Conservation (phyloP, 1,140 invertebrate genomes). For the Reticulitermes speratus region DNA sequence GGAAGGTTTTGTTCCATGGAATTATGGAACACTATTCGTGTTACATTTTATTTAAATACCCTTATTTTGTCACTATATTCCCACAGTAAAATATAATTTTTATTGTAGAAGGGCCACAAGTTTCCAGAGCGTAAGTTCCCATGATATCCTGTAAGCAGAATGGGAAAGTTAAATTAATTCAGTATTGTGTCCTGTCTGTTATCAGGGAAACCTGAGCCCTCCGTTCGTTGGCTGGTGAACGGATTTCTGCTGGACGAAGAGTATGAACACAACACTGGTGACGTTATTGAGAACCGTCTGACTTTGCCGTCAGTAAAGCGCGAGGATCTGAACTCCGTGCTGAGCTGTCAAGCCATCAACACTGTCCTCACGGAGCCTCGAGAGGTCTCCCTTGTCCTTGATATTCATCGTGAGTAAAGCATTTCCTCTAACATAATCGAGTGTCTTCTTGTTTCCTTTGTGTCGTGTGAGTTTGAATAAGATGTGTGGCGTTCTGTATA, state of each 20-base stretch:
- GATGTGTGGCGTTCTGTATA: no score
- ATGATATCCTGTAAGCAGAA: no score
- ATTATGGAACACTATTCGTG: no score
- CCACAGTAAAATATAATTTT: no score
- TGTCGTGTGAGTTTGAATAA: no score
- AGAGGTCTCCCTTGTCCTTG: constrained; percentile 70
- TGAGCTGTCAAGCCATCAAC: constrained; percentile 82
- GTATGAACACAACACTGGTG: constrained; percentile 76
- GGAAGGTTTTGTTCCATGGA: no score
- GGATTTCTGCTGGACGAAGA: constrained; percentile 72
- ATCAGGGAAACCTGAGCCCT: constrained; percentile 55
- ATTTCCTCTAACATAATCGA: neutral
- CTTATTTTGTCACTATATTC: no score
- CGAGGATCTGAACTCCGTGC: constrained; percentile 76
- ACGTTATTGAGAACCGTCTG: constrained; percentile 81
- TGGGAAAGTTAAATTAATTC: no score
- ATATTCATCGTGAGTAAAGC: constrained; percentile 75
- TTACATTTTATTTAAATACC: no score
- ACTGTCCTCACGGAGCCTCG: constrained; percentile 74
- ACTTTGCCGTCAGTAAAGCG: constrained; percentile 69
- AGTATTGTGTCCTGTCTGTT: neutral
- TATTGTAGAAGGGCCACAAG: no score
- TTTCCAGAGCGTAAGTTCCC: no score
- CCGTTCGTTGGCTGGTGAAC: constrained; percentile 67
- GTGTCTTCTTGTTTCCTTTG: neutral